phyloP scores from a whole-genome alignment of 2,113 vertebrate genomes.

The Glaucomys volans region DNA sequence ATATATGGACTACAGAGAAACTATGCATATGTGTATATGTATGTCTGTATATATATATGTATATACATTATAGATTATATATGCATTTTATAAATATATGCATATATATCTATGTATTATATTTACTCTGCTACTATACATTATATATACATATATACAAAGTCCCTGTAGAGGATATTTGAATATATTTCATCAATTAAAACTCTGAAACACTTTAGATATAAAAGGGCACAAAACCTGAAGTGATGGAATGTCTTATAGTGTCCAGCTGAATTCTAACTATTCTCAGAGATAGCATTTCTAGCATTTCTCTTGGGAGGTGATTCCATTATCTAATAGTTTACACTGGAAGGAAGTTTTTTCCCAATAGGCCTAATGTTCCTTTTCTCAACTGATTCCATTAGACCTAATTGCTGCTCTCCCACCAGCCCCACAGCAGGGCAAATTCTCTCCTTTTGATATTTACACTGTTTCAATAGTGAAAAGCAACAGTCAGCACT shows the following conservation, averaged over 20 bases:
- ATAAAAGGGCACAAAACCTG: not conserved
- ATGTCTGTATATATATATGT: not conserved
- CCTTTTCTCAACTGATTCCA: slow-evolving; percentile 55
- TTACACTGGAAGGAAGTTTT: slow-evolving; percentile 67
- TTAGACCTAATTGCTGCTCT: slow-evolving; percentile 59
- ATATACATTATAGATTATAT: too few species aligned
- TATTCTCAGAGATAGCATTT: slow-evolving; percentile 16
- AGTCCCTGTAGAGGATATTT: not conserved
- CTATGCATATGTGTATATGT: not conserved
- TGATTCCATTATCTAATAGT: slow-evolving; percentile 67
- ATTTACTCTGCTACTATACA: too few species aligned
- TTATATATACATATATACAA: not conserved
- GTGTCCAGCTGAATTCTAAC: slow-evolving; percentile 17
- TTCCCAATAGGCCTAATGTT: slow-evolving; percentile 50
- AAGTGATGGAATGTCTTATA: not conserved
- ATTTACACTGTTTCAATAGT: not conserved
- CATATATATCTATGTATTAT: too few species aligned
- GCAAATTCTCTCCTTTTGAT: not conserved
- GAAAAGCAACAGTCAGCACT: not conserved
- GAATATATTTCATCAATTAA: slow-evolving; percentile 32
- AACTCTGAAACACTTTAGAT: slow-evolving; percentile 12
- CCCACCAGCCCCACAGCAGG: not conserved
- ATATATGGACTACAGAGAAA: not conserved
- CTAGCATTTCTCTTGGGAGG: slow-evolving; percentile 50
- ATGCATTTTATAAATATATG: too few species aligned